phyloP scores from a whole-genome alignment of 2,888 invertebrate species.

The Agrotis ipsilon region DNA sequence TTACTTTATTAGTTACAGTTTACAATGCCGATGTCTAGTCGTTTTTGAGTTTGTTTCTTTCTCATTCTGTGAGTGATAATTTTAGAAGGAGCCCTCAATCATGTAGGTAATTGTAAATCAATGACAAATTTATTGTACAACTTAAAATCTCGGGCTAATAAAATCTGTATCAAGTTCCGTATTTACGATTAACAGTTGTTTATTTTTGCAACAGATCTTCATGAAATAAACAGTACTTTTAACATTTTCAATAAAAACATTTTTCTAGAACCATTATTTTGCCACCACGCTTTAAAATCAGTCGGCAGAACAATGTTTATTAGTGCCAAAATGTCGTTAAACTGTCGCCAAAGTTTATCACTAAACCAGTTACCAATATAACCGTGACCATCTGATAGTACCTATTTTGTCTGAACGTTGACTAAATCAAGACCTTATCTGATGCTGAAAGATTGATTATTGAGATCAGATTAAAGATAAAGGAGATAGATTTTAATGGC shows the following conservation, averaged over 20 bases:
- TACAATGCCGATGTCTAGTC: no score
- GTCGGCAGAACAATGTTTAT: background rate
- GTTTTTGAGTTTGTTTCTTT: no score
- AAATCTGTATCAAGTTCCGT: no score
- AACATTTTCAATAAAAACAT: background rate
- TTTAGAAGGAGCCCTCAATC: background rate
- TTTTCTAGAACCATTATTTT: background rate
- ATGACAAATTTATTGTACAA: background rate
- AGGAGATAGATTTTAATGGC: background rate
- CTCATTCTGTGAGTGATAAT: no score
- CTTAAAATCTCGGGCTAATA: background rate
- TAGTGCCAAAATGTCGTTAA: conserved; percentile 36
- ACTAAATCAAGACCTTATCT: conserved; percentile 35
- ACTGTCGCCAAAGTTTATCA: conserved; percentile 26
- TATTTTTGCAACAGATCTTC: background rate
- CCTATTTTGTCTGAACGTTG: conserved; percentile 2
- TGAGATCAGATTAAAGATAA: conserved; percentile 20
- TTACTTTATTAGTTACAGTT: no score
- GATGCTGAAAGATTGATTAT: conserved; percentile 15
- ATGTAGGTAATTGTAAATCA: background rate
- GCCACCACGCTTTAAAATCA: no score
- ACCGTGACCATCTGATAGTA: conserved; percentile 53
- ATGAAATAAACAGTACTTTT: background rate
- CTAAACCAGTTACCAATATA: conserved; percentile 32
- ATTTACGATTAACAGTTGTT: no score